Percentiles rank a stretch among this genome's conserved stretches.
phyloP scores from a whole-genome alignment of 2,113 vertebrate species.

The Lamprotornis superbus region DNA sequence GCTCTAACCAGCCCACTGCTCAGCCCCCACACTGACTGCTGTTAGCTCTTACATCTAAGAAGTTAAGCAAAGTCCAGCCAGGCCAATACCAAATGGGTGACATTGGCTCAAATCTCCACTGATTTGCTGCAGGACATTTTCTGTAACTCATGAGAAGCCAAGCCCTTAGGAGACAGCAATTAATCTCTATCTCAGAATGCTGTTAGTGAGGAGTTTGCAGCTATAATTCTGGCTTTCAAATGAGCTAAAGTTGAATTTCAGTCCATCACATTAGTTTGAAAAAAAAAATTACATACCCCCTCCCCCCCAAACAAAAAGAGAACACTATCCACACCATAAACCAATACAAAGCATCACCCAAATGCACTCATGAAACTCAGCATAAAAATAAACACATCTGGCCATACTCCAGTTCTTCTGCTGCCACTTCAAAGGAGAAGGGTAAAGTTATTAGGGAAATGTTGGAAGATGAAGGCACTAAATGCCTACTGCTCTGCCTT shows the following conservation, averaged over 20 bases:
- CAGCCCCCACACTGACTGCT: not conserved
- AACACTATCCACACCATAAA: rapidly evolving
- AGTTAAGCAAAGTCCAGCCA: not conserved
- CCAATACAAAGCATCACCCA: not conserved
- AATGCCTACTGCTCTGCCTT: not conserved
- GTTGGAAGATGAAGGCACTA: not conserved
- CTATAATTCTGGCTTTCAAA: not conserved
- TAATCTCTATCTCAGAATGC: not conserved
- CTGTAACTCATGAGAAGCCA: not conserved
- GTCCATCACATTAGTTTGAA: not conserved
- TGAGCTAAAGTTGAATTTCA: not conserved
- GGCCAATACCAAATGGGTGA: not conserved
- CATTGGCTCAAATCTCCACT: not conserved
- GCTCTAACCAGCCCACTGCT: not conserved
- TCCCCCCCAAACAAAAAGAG: not conserved
- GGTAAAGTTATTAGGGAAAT: not conserved
- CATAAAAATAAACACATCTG: not conserved
- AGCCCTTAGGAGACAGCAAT: not conserved
- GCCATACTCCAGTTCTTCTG: not conserved
- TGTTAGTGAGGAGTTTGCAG: not conserved
- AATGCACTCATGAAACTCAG: not conserved
- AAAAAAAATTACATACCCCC: not conserved
- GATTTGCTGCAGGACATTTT: not conserved
- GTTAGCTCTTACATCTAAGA: not conserved
- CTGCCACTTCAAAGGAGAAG: not conserved